phyloP scores from a whole-genome alignment of 2,797 vertebrate genomes.

The Typhlichthys eigenmanni region DNA sequence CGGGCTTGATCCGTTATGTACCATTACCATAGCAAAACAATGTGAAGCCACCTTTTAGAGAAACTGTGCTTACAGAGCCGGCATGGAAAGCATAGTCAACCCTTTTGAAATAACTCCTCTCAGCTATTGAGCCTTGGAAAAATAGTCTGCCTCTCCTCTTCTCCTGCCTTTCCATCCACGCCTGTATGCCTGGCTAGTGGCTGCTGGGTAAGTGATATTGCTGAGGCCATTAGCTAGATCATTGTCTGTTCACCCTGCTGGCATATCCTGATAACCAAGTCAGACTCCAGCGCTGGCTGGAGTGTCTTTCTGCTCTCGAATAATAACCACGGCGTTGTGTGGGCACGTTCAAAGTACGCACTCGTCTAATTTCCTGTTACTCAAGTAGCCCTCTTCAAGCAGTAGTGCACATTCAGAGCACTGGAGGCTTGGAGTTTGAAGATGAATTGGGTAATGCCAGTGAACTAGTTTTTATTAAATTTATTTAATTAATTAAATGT shows the following conservation, averaged over 20 bases:
- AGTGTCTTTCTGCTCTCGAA: conserved; percentile 51
- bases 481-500: not conserved
- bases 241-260: conserved; percentile 58
- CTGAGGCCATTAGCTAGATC: conserved; percentile 60
- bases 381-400: conserved; percentile 53
- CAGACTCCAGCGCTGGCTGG: not conserved
- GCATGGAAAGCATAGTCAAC: conserved; percentile 34
- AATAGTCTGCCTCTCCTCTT: conserved; percentile 16
- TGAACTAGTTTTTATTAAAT: conserved; percentile 1
- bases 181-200: conserved; percentile 34
- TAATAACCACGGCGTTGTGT: conserved; percentile 67
- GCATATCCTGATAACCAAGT: conserved; percentile 50
- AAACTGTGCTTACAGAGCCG: conserved; percentile 18
- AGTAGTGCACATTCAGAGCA: conserved; percentile 25
- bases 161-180: conserved; percentile 30
- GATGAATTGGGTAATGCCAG: conserved; percentile 40
- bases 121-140: too few relatives aligned
- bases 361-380: conserved; percentile 50
- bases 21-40: too few relatives aligned
- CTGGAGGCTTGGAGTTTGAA: conserved; percentile 50
- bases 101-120: not conserved
- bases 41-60: too few relatives aligned
- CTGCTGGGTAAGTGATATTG: conserved; percentile 61
- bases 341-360: conserved; percentile 50
- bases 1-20: too few relatives aligned